Base-by-base conservation (phyloP, 92 coral and sea anemone genomes). In the Paramuricea clavata region DNA sequence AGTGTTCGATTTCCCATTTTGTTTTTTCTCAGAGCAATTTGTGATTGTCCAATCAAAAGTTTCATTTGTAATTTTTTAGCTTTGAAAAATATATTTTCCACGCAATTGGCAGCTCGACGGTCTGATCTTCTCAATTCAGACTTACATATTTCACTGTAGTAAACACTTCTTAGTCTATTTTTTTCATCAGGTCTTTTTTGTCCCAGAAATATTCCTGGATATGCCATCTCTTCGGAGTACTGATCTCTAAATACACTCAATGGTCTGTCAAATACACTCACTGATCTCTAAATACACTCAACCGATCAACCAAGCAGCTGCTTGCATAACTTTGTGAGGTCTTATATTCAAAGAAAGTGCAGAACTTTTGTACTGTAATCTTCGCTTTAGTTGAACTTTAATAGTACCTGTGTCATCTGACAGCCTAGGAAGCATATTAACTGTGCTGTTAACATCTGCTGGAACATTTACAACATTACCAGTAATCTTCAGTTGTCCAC, bases 61-160 rank as follows among this genome's bases (percentile, higher is more conserved):
- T 87, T 87, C 86, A 87, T 87, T 87, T 87, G 90, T 50, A 87
- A 26, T 44, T 86, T 86, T 50, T 77, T 79, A 59, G 84, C 57
- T 78, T 77, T 78, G 30, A 77, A 86, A 77, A 69, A 87, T 43
- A 49, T 87, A 62, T 69, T 69, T 15, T 87, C 87, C 5, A 70
- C 82, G 79, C 65, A 87, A 87, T 80, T 81, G 5, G 91, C 91
- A 44, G 91, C 87, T 81, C 83, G 50, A 49, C 82, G 13, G 42
- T 87, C 44, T 4, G 44, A 39, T 10, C 44, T 4, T 39, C 44
- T 39, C 4, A 39, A 10, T 39, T 39, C 44, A 4, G 44, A 39
- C 10, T 39, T 39, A 10, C 44, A 39, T 39, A 39, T 39, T 39
- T 39, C 44, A 47, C 52, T 47, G 52, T 47, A 47, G 10, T 47